Evolutionary conservation across 2,888 invertebrate species (phyloP), one percentile per base, ranked within the genome.

Genomic region (Ariolimax columbianus): DNA sequence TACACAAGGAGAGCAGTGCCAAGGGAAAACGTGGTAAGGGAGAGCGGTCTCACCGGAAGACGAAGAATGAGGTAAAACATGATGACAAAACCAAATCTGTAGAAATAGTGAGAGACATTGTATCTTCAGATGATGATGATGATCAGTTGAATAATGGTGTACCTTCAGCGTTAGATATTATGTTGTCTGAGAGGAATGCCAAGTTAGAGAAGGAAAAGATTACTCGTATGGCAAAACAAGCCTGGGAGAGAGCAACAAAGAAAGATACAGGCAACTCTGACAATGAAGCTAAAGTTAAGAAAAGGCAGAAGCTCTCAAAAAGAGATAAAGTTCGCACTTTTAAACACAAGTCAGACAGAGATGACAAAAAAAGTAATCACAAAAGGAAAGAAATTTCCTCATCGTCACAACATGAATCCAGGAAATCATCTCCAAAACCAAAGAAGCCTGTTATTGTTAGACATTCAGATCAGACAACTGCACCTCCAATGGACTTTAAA

Each of bases 401-500:
- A 38, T 84, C 77, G 17, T 66, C 84, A 30, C 55, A 72, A 6
- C 38, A 72, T 6, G 55, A 78, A 14, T 14, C 55, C 7, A 47
- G 51, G 19, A 66, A 68, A 55, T 38, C 70, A 51, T 70, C 70
- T n/a, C 81, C 55, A 19, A 79, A 72, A 59, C 84, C 78, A 9
- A 79, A 70, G 30, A 84, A 78, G 43, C 78, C 36, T 36, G 47
- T 63, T 30, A 78, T 84, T 30, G 79, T 79, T 11, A 43, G 73
- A 38, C 84, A 79, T 79, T 43, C 84, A 82, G 63, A 88, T 89
- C 36, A 86, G 68, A 26, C 63, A 19, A 51, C 73, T 19, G 84
- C 87, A 26, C 90, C 91, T 51, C 90, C 90, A 30, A 86, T 91
- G 86, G 89, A 88, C 79, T 91, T 91, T 87, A 88, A 88, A 70